A percentile compares a stretch with the other conserved stretches of the same genome.
These are phyloP conservation scores for Dimorphilus gyrociliatus DNA, from an alignment of 2,888 invertebrate species.

Conservation along the genomic window DNA sequence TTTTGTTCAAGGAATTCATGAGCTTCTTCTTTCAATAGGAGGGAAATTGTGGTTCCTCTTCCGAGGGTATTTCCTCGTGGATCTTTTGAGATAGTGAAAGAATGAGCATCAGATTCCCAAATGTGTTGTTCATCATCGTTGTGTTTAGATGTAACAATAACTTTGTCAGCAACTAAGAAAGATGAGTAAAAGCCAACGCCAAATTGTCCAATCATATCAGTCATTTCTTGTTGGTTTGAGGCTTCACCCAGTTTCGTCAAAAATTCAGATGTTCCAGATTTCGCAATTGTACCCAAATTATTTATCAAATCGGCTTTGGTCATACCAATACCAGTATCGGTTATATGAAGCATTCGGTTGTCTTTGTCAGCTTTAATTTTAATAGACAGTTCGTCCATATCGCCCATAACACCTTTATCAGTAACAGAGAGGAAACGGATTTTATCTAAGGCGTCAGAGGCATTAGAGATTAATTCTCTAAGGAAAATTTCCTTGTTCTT, in stretches of 20 bases:
- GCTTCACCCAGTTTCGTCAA: slow-evolving; percentile 59
- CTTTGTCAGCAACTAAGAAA: slow-evolving; percentile 87
- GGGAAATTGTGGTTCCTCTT: slow-evolving; percentile 71
- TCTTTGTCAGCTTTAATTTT: slow-evolving; percentile 85
- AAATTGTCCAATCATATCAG: slow-evolving; percentile 97
- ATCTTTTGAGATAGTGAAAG: slow-evolving; percentile 77
- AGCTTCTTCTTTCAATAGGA: slow-evolving; percentile 91
- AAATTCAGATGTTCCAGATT: slow-evolving; percentile 91
- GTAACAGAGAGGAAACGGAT: slow-evolving; percentile 83
- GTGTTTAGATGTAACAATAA: slow-evolving; percentile 85
- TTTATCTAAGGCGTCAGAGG: slow-evolving; percentile 95
- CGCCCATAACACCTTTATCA: slow-evolving; percentile 57
- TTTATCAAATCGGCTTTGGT: slow-evolving; percentile 77
- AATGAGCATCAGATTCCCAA: slow-evolving; percentile 89
- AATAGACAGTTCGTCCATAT: slow-evolving; percentile 66
- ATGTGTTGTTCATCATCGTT: slow-evolving; percentile 74
- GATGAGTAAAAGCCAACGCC: slow-evolving; percentile 99
- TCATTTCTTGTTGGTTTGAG: slow-evolving; percentile 48
- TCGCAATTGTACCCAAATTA: slow-evolving; percentile 95
- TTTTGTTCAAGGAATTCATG: slow-evolving; percentile 82
- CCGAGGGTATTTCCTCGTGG: slow-evolving; percentile 78
- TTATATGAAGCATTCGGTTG: slow-evolving; percentile 72
- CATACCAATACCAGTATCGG: slow-evolving; percentile 95
- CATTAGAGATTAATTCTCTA: slow-evolving; percentile 93
- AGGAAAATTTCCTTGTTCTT: slow-evolving; percentile 98